phyloP scores from a whole-genome alignment of 2,797 vertebrate genomes.

The Acipenser oxyrinchus region DNA sequence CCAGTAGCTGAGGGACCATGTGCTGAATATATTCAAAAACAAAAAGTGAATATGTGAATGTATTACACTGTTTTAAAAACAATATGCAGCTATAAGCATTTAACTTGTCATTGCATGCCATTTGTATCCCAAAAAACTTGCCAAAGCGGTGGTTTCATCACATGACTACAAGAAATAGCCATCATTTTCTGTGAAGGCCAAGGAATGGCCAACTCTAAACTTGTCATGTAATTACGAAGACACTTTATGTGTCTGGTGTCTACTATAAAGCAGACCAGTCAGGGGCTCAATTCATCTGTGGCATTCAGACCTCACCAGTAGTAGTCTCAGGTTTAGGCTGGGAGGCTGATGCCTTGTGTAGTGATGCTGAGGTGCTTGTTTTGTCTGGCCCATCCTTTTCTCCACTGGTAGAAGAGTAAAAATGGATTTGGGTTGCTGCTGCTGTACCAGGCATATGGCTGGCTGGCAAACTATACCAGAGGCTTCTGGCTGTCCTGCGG shows the following conservation, averaged over 20 bases:
- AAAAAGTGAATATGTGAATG: no score
- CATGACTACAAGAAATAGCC: no score
- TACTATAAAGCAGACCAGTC: no score
- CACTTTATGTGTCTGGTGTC: no score
- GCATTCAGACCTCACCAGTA: background rate
- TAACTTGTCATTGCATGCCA: background rate
- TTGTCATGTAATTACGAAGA: no score
- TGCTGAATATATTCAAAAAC: no score
- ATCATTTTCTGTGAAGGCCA: background rate
- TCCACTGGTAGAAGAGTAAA: conserved; percentile 67
- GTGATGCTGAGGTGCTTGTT: conserved; percentile 24
- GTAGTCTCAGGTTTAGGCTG: background rate
- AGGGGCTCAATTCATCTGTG: no score
- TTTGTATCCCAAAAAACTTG: background rate
- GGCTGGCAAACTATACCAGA: conserved; percentile 55
- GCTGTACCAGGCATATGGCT: conserved; percentile 51
- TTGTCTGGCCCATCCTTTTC: conserved; percentile 53
- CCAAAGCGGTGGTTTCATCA: no score
- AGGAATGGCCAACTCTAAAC: no score
- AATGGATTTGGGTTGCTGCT: conserved; percentile 58
- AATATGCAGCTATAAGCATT: no score
- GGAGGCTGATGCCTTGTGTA: background rate
- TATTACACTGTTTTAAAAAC: no score
- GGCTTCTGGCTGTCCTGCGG: conserved; percentile 47
- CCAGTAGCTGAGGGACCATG: conserved; percentile 35